These are phyloP conservation scores for Helarctos malayanus DNA, from an alignment of 2,797 vertebrate genomes.

Conservation along the genomic window DNA sequence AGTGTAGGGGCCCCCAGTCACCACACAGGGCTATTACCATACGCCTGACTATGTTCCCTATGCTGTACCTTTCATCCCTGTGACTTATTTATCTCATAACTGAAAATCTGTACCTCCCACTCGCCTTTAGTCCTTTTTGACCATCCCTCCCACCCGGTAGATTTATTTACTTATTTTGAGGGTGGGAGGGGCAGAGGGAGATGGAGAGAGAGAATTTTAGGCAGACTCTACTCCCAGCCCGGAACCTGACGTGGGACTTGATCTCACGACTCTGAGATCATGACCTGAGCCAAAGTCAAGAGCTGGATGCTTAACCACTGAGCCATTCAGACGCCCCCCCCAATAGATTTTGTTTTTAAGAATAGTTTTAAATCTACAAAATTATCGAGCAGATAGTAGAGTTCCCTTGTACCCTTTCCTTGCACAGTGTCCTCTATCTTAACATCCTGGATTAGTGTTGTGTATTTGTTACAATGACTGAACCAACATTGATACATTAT, in stretches of 20 bases:
- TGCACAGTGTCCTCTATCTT: background rate
- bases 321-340: background rate
- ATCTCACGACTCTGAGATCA: background rate
- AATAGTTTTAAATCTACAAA: constrained; percentile 40
- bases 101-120: background rate
- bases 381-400: background rate
- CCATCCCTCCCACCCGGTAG: background rate
- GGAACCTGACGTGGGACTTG: background rate
- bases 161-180: background rate
- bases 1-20: background rate
- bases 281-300: background rate
- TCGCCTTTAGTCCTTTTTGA: background rate
- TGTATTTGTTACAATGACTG: background rate
- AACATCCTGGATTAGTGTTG: background rate
- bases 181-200: background rate
- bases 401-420: background rate
- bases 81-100: background rate
- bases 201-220: background rate
- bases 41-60: background rate
- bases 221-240: background rate
- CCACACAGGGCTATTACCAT: background rate
- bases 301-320: background rate
- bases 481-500: background rate
- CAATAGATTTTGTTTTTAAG: no score
- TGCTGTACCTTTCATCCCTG: background rate